Percentiles rank a stretch among this genome's conserved stretches.
phyloP scores from a whole-genome alignment of 2,797 vertebrate genomes.

The Bovichtus diacanthus region DNA sequence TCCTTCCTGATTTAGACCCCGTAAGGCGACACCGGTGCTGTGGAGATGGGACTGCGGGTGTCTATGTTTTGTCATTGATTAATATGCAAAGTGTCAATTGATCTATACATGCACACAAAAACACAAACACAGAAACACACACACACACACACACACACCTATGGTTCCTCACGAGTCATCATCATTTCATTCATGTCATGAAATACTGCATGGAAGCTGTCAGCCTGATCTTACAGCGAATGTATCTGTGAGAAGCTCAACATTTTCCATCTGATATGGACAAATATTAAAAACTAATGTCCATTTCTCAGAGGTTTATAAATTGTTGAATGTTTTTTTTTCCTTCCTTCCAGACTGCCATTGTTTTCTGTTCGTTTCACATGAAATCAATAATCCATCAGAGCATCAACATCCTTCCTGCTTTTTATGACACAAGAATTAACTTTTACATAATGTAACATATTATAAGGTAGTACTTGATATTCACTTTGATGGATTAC shows the following conservation, averaged over 20 bases:
- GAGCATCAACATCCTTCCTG: background rate
- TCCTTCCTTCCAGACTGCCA: background rate
- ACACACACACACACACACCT: background rate
- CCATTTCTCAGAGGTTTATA: background rate
- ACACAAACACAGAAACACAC: background rate
- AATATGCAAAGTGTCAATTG: slow-evolving; percentile 66
- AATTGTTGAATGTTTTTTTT: background rate
- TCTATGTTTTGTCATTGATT: slow-evolving; percentile 67
- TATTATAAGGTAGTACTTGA: background rate
- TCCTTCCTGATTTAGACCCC: slow-evolving; percentile 68
- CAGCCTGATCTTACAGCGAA: background rate
- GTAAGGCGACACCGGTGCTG: slow-evolving; percentile 56
- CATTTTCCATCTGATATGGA: background rate
- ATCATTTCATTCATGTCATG: background rate
- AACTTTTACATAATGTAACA: background rate
- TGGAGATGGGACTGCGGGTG: slow-evolving; percentile 39
- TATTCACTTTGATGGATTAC: background rate
- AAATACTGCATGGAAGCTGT: background rate
- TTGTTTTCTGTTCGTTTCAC: background rate
- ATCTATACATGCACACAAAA: slow-evolving; percentile 34
- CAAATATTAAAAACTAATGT: background rate
- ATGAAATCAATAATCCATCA: background rate
- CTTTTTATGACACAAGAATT: background rate
- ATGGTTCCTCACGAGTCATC: background rate
- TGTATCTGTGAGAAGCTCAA: background rate